Base-by-base conservation (phyloP, 2,888 invertebrate species). In the Lepas anatifera region DNA sequence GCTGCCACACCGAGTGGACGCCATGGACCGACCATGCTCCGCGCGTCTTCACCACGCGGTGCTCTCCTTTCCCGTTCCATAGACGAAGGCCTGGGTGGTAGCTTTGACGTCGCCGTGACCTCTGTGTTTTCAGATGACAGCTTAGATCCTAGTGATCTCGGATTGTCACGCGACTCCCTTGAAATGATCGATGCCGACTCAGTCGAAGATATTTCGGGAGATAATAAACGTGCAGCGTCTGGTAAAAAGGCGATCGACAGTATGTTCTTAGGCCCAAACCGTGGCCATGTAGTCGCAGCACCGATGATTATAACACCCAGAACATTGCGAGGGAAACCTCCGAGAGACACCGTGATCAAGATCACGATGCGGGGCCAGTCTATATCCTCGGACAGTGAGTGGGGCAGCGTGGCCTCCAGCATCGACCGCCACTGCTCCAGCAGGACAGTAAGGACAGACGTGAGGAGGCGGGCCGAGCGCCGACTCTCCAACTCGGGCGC, bases 151-250 rank as follows among this genome's bases (percentile, higher is more conserved):
- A 58, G 35, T 22, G 35, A 58, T n/a, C 35, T 58, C 2, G 58
- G 58, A 6, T 16, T 58, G 16, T 58, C 58, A 1, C 58, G 22
- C 13, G 58, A 58, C 58, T 58, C 58, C 16, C 58, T 58, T 8
- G 58, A 58, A 18, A 58, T 58, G 58, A 58, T 58, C 32, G 58
- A 58, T 10, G 58, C 58, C 18, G 58, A 58, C 58, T 58, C 58
- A 8, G 22, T 58, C 32, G 58, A 58, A 4, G 35, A 58, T 2
- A n/a, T n/a, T n/a, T n/a, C n/a, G n/a, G n/a, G n/a, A n/a, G n/a
- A n/a, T n/a, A n/a, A n/a, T n/a, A n/a, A n/a, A n/a, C n/a, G n/a
- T n/a, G 8, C 25, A 2, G 16, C 35, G 2, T 1, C 6, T 22
- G 58, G 58, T 4, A 58, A 58, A 22, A 32, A n/a, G 18, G 32